Conservation (phyloP, 2,797 vertebrate species). For the Falco novaeseelandiae region DNA sequence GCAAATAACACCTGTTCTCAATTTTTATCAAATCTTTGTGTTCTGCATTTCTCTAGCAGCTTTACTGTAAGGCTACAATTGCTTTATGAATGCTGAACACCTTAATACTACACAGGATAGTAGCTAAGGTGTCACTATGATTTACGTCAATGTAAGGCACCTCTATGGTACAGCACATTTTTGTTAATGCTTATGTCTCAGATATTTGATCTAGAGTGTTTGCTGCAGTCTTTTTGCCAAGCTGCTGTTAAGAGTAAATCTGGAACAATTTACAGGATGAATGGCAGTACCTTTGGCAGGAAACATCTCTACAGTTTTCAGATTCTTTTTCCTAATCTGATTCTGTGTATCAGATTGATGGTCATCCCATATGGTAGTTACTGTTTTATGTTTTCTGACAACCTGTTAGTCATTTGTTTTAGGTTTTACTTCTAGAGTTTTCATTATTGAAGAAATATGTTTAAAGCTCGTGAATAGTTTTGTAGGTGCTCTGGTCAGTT, state of each 20-base stretch:
- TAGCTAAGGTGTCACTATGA: not conserved
- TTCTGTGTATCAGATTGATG: not conserved
- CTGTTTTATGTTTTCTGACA: not conserved
- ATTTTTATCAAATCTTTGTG: not conserved
- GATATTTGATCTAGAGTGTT: not conserved
- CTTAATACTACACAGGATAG: not conserved
- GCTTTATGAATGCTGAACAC: not conserved
- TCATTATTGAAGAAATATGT: not conserved
- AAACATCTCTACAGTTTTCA: not conserved
- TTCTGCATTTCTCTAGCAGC: not conserved
- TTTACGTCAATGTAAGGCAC: not conserved
- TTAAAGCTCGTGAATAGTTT: not conserved
- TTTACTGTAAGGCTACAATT: not conserved
- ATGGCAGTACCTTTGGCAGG: not conserved
- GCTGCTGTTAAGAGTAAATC: not conserved
- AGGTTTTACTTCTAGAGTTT: not conserved
- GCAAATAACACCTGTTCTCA: not conserved
- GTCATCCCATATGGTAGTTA: not conserved
- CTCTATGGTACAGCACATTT: not conserved
- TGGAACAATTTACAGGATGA: not conserved
- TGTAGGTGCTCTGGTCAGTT: not conserved
- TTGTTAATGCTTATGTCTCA: not conserved
- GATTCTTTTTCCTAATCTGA: not conserved
- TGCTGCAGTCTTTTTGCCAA: not conserved
- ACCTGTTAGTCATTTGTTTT: not conserved